phyloP scores from a whole-genome alignment of 2,888 invertebrate species.

The Sipha maydis region DNA sequence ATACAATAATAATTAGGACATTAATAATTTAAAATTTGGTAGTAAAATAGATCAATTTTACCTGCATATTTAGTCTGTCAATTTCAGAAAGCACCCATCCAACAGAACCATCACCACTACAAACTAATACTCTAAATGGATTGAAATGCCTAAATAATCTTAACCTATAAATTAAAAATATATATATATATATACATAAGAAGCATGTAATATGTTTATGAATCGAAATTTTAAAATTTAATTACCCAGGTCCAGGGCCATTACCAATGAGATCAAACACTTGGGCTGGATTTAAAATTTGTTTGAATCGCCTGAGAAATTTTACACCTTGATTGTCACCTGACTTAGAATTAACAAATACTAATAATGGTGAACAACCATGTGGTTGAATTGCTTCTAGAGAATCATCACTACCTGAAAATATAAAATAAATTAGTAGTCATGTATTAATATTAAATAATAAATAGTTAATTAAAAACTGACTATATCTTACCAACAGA shows the following conservation, averaged over 20 bases:
- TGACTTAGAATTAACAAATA: slow-evolving; percentile 97
- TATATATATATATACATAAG: neutral
- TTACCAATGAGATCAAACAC: slow-evolving; percentile 95
- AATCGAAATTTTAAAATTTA: neutral
- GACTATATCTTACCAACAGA: slow-evolving; percentile 74
- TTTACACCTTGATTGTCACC: slow-evolving; percentile 98
- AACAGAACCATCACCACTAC: slow-evolving; percentile 97
- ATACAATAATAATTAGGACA: slow-evolving; percentile 17
- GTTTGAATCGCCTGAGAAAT: slow-evolving; percentile 93
- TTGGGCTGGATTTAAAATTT: slow-evolving; percentile 95
- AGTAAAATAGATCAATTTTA: slow-evolving; percentile 70
- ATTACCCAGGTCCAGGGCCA: slow-evolving; percentile 83
- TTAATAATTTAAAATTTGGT: neutral
- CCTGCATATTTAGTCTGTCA: slow-evolving; percentile 93
- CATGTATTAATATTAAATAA: neutral
- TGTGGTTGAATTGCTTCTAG: slow-evolving; percentile 84
- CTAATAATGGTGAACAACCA: slow-evolving; percentile 83
- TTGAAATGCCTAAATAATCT: slow-evolving; percentile 94
- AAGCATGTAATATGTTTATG: neutral
- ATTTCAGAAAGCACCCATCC: slow-evolving; percentile 98
- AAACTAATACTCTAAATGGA: slow-evolving; percentile 93
- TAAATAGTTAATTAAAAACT: slow-evolving; percentile 16
- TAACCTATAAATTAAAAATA: slow-evolving; percentile 70
- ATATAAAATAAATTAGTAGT: slow-evolving; percentile 14
- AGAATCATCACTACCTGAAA: slow-evolving; percentile 81